phyloP scores from a whole-genome alignment of 2,888 invertebrate genomes.

The Temnothorax ravouxi region DNA sequence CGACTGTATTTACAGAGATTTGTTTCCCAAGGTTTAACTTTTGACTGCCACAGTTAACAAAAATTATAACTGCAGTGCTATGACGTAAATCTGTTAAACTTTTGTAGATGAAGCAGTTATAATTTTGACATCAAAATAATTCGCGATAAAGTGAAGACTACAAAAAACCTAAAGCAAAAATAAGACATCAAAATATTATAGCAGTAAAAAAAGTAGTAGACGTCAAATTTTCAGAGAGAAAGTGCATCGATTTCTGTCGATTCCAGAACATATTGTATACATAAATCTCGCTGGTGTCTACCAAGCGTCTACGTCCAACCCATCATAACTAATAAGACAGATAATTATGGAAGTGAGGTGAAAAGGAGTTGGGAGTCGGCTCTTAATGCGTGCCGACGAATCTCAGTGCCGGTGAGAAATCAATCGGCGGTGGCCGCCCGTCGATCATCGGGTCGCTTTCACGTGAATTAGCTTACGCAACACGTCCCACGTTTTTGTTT shows the following conservation, averaged over 20 bases:
- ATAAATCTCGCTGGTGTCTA: neutral
- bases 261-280: neutral
- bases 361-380: constrained; percentile 7
- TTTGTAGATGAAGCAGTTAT: neutral
- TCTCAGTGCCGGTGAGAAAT: constrained; percentile 34
- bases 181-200: too few species aligned
- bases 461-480: constrained; percentile 54
- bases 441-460: constrained; percentile 24
- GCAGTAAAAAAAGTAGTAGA: neutral
- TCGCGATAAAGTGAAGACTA: neutral
- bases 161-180: neutral
- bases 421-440: constrained; percentile 34
- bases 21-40: constrained; percentile 20
- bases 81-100: neutral
- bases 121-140: neutral
- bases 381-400: constrained; percentile 9
- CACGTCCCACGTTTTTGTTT: constrained; percentile 45
- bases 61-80: neutral
- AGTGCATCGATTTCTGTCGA: neutral
- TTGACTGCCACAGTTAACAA: neutral
- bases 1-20: constrained; percentile 45
- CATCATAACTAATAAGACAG: constrained; percentile 28
- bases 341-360: constrained; percentile 29
- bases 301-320: neutral
- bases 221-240: neutral